Percentiles rank a stretch among this genome's conserved stretches.
Evolutionary conservation across 2,797 vertebrate genomes (phyloP).

Genomic region (Anguilla obscura): DNA sequence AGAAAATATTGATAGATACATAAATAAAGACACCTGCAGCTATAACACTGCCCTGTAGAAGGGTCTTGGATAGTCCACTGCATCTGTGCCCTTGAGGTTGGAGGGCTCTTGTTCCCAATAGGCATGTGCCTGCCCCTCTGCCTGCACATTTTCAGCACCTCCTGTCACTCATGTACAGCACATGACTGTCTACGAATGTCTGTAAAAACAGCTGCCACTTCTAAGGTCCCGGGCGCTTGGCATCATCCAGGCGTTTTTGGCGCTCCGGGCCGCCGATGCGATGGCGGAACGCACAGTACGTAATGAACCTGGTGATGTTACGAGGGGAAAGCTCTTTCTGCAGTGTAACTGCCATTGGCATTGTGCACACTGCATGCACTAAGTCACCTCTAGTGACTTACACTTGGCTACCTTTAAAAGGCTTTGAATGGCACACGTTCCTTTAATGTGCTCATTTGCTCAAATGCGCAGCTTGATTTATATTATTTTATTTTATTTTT

Average conservation of each 20-base stretch:
- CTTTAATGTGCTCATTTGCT: background rate
- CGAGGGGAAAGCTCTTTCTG: background rate
- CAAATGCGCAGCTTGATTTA: background rate
- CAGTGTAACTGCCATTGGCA: background rate
- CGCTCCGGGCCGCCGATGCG: constrained; percentile 7
- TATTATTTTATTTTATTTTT: background rate
- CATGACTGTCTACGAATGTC: constrained; percentile 37
- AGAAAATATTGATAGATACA: background rate
- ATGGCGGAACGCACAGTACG: background rate
- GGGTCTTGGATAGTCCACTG: background rate
- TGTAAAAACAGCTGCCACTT: constrained; percentile 56
- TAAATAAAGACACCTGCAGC: background rate
- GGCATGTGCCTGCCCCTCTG: constrained; percentile 29
- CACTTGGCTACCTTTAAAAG: background rate
- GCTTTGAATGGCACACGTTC: too few relatives aligned
- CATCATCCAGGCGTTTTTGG: constrained; percentile 5
- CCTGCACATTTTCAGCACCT: constrained; percentile 36
- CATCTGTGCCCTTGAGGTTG: constrained; percentile 32
- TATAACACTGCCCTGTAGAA: background rate
- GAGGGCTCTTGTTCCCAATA: constrained; percentile 37
- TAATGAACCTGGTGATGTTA: constrained; percentile 11
- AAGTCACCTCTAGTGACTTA: constrained; percentile 6
- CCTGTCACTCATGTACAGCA: constrained; percentile 29
- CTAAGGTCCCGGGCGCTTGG: constrained; percentile 23
- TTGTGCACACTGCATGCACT: background rate